Base-by-base conservation (phyloP, 1,140 invertebrate genomes). In the Teleogryllus occipitalis region DNA sequence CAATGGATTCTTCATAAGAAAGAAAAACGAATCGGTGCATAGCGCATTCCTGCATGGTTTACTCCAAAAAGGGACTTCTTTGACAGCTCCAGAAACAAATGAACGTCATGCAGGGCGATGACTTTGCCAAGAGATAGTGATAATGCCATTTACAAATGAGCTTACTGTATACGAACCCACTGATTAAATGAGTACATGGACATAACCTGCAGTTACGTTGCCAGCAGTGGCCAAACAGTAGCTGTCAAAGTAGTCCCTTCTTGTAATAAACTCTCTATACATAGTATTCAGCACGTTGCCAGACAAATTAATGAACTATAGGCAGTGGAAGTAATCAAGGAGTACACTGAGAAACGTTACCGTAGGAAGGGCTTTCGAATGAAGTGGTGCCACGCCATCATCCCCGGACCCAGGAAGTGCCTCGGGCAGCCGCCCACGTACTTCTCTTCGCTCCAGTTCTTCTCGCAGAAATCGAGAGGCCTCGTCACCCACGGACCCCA, bases 1-100 rank as follows among this genome's bases (percentile, higher is more conserved):
- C 89, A 89, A 81, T 85, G 85, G 7, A 89, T 81, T 47, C 84
- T 83, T 39, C 7, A 21, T 22, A 18, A 39, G 21, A 22, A 10
- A 10, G 21, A 22, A 39, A 75, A 75, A 75, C 12, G 10, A 18
- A 7, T 75, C 27, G 14, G 21, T 21, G 10, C 74, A 18, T 75
- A 5, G 27, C 10, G 10, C 1, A 22, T 22, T 10, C 27, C 2
- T 75, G 0, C 10, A 39, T 5, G 27, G 27, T 39, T 39, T 75
- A 15, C 65, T 72, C 14, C 3, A 21, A n/a, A n/a, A n/a, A 72
- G n/a, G 65, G 14, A 21, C 65, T 3, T 3, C n/a, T 21, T 72
- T 15, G n/a, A 15, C 3, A 72, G 14, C 2, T 72, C 14, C 2
- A 15, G n/a, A 15, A 15, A 14, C 65, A 72, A 72, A 72, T 15